A percentile compares a stretch with the other conserved stretches of the same genome.
Conservation (phyloP, 2,888 invertebrate genomes). For the Allolobophora icterica region DNA sequence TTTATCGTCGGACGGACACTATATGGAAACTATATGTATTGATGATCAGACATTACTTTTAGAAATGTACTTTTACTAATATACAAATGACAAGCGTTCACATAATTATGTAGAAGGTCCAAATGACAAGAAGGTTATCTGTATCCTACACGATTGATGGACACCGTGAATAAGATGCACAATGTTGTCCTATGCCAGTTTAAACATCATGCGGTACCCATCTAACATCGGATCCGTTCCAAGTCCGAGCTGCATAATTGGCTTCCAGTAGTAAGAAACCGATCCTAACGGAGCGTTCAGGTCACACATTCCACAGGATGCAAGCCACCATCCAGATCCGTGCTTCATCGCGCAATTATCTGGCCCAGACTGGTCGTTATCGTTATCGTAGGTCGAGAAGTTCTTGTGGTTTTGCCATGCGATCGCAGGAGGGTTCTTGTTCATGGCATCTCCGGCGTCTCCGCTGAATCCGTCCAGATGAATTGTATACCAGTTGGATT, state of each 20-base stretch:
- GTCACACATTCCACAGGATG: neutral
- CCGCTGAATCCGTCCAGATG: constrained; percentile 30
- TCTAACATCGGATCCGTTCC: neutral
- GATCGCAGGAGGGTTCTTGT: neutral
- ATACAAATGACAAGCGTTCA: too few species aligned
- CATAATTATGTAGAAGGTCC: too few species aligned
- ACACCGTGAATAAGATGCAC: neutral
- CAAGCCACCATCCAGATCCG: neutral
- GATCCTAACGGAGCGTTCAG: neutral
- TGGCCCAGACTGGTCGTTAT: neutral
- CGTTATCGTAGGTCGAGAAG: neutral
- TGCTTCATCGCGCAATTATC: neutral
- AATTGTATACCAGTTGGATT: constrained; percentile 29
- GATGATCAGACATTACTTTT: too few species aligned
- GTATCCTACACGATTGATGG: neutral
- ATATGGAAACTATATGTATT: too few species aligned
- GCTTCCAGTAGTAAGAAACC: neutral
- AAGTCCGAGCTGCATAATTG: neutral
- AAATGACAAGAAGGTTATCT: too few species aligned
- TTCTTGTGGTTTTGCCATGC: neutral
- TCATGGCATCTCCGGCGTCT: constrained; percentile 31
- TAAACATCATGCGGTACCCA: neutral
- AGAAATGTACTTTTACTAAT: too few species aligned
- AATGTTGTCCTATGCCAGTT: neutral
- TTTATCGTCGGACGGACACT: too few species aligned